phyloP scores from a whole-genome alignment of 2,113 vertebrate genomes.

The Hippocampus abdominalis region DNA sequence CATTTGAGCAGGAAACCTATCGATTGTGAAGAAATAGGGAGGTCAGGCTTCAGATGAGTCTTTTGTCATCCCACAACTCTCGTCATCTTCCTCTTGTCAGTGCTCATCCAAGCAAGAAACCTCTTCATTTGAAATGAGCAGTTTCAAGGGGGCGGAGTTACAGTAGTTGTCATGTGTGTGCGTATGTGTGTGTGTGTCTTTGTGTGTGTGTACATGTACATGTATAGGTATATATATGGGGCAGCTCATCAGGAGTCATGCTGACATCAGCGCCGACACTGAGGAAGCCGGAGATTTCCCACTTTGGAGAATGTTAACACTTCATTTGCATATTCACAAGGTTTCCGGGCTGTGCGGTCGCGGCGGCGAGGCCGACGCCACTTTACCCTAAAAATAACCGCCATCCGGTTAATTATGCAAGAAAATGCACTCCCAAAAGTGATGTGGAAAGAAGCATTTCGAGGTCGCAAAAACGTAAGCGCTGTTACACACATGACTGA shows the following conservation, averaged over 20 bases:
- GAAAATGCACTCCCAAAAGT: constrained; percentile 18
- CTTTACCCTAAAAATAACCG: constrained; percentile 41
- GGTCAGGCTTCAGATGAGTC: not conserved
- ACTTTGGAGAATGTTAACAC: not conserved
- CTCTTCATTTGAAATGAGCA: no score
- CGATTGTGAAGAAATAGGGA: not conserved
- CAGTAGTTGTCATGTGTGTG: no score
- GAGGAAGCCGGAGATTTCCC: not conserved
- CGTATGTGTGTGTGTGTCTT: no score
- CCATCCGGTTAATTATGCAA: constrained; percentile 47
- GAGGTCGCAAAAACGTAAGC: not conserved
- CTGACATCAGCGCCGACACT: constrained; percentile 16
- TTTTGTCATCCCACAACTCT: not conserved
- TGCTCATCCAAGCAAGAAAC: not conserved
- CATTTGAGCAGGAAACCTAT: not conserved
- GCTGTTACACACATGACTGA: no score
- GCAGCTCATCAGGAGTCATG: constrained; percentile 15
- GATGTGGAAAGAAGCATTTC: not conserved
- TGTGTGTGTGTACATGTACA: no score
- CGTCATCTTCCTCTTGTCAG: not conserved
- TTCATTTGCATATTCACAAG: constrained; percentile 48
- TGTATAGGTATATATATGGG: no score
- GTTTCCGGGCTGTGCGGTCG: constrained; percentile 36
- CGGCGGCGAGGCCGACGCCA: constrained; percentile 27
- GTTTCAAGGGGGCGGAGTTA: no score